Base-by-base conservation (phyloP, 2,888 invertebrate genomes). In the Altica lythri region DNA sequence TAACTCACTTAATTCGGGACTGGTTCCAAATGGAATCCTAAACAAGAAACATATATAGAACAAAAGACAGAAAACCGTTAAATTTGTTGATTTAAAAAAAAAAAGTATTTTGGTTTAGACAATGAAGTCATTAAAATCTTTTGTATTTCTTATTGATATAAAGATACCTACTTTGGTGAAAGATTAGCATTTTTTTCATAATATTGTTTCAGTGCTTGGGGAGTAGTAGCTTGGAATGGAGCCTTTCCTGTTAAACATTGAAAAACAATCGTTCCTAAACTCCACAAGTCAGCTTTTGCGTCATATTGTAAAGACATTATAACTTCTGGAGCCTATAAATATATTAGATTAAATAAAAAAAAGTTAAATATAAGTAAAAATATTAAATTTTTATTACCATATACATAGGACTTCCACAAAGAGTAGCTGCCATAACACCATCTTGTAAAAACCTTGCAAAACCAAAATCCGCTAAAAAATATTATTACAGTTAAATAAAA, bases 321-420 rank as follows among this genome's bases (percentile, higher is more conserved):
- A 48, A 99, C 97, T 82, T 98, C 97, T 1, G 97, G 97, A 25
- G 97, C 97, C 93, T 90, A 74, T 43, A 76, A 70, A 52, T 8
- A 22, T 5, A 22, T 22, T 5, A 22, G 4, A 22, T 8, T 22
- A 22, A 22, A 22, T 22, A 22, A 8, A 22, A 22, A 22, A n/a
- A 22, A 22, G 4, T 8, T 22, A 22, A 22, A 5, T 22, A 8
- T 8, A 22, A 22, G 22, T 4, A n/a, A n/a, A 22, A 22, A 8
- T 22, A 22, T 22, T 22, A 5, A 22, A 27, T 27, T 27, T 27
- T 27, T 27, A 27, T 81, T 79, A 94, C 95, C 98, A 99, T 99
- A 75, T 99, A 99, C 99, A 99, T 99, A 9, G 99, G 99, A 40
- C 98, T 99, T 38, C 99, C 99, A 78, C 99, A 99, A 32, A 99